Base-by-base conservation (phyloP, 1,140 invertebrate genomes). In the Eupristina koningsbergeri region DNA sequence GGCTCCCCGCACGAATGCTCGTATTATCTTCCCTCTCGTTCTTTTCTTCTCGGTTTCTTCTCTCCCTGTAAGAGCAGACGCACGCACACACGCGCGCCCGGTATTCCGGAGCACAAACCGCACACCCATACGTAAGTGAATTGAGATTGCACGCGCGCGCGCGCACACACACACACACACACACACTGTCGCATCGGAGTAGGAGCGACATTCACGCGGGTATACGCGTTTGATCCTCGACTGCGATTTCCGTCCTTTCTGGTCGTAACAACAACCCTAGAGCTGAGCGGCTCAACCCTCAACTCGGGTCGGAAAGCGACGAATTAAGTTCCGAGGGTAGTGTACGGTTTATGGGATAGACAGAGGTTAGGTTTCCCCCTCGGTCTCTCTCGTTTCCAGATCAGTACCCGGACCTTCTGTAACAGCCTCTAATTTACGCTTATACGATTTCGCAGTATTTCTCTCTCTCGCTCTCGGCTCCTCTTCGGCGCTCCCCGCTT, bases 321-420 rank as follows among this genome's bases (percentile, higher is more conserved):
- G 90, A 92, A 92, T 92, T 89, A 91, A 91, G 90, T 92, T 90
- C 89, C 82, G 86, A 88, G 87, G 88, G 87, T 87, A 86, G 50
- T 53, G 45, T 83, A 85, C 84, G 87, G 88, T 91, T 90, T 91
- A 89, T 75, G 45, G 74, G 50, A 50, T 50, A 7, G 29, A 39
- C 89, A 87, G 89, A 87, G 86, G 88, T 85, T 86, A 87, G 47
- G 5, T 63, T 26, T 77, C 47, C 13, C 29, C 2, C 15, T 29
- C 29, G 26, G 5, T 63, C 67, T 71, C 26, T 88, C 88, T 89
- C 86, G 87, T 84, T 85, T 86, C 80, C 86, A 85, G 77, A 91
- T 92, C 90, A 86, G 86, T 89, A 91, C 91, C 90, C 88, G 86
- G 88, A 87, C 85, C 83, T 85, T 86, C 74, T 45, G 69, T 77